Percentiles rank a stretch among this genome's conserved stretches.
These are phyloP conservation scores for Nycteola revayana DNA, from an alignment of 2,888 invertebrate species.

Conservation along the genomic window DNA sequence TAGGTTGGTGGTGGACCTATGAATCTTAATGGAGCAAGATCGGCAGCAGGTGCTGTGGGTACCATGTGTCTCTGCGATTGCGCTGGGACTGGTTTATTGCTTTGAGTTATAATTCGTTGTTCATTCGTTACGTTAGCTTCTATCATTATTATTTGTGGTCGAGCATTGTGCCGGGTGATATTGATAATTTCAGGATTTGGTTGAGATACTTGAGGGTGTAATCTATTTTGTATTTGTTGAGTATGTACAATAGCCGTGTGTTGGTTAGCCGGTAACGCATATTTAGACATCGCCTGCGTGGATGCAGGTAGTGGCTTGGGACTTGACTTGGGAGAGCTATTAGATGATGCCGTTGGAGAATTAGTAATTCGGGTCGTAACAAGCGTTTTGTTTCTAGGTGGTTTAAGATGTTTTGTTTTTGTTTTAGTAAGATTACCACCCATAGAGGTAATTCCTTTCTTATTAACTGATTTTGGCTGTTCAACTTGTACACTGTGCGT, in stretches of 20 bases:
- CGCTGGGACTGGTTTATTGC: no score
- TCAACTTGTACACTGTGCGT: background rate
- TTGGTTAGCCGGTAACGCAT: slow-evolving; percentile 19
- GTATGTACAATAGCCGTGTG: background rate
- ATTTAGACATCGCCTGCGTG: slow-evolving; percentile 13
- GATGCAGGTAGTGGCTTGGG: background rate
- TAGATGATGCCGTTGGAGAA: background rate
- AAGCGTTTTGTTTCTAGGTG: slow-evolving; percentile 20
- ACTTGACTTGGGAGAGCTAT: background rate
- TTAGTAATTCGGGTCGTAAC: background rate
- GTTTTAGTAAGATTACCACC: slow-evolving; percentile 6
- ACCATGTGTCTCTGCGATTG: slow-evolving; percentile 14
- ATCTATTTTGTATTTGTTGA: background rate
- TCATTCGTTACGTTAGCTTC: no score
- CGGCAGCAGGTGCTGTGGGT: slow-evolving; percentile 21
- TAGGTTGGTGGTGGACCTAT: slow-evolving; percentile 35
- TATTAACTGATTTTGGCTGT: background rate
- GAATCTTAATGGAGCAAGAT: slow-evolving; percentile 14
- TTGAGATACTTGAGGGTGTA: background rate
- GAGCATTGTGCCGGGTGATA: no score
- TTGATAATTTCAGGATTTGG: no score
- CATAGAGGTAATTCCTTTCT: background rate
- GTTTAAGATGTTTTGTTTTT: slow-evolving; percentile 26
- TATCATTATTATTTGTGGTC: no score
- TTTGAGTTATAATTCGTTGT: no score